phyloP scores from a whole-genome alignment of 2,888 invertebrate species.

The Strigamia maritima region DNA sequence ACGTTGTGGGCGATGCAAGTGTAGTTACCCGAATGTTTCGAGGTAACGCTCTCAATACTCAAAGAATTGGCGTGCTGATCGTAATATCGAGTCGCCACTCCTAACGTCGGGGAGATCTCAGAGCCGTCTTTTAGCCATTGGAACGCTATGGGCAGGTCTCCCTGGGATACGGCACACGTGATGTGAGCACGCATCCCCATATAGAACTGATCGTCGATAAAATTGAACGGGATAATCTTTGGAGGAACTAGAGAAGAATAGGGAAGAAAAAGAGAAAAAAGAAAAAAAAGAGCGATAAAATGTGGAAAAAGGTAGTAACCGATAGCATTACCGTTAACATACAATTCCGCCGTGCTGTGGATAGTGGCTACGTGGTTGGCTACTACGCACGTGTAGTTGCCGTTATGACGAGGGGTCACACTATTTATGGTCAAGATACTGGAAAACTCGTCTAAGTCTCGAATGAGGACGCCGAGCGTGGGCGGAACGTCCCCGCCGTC shows the following conservation, averaged over 20 bases:
- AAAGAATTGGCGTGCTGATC: slow-evolving; percentile 74
- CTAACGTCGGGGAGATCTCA: slow-evolving; percentile 38
- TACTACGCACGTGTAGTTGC: slow-evolving; percentile 74
- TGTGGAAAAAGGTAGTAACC: slow-evolving; percentile 40
- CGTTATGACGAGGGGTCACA: slow-evolving; percentile 70
- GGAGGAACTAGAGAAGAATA: slow-evolving; percentile 63
- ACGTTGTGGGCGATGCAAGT: slow-evolving; percentile 75
- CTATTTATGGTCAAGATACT: slow-evolving; percentile 74
- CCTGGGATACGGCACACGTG: slow-evolving; percentile 74
- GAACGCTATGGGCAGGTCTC: slow-evolving; percentile 75
- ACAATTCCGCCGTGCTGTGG: slow-evolving; percentile 73
- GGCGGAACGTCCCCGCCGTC: slow-evolving; percentile 64
- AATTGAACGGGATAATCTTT: slow-evolving; percentile 79
- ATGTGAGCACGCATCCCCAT: slow-evolving; percentile 77
- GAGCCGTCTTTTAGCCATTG: slow-evolving; percentile 76
- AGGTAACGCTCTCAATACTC: slow-evolving; percentile 71
- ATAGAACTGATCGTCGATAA: slow-evolving; percentile 71
- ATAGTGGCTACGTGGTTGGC: slow-evolving; percentile 74
- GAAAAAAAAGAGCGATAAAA: slow-evolving; percentile 38
- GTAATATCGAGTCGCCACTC: slow-evolving; percentile 42
- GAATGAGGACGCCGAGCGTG: slow-evolving; percentile 40
- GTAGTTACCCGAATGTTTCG: slow-evolving; percentile 72
- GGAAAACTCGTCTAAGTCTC: slow-evolving; percentile 64
- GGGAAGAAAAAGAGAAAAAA: slow-evolving; percentile 48
- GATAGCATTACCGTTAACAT: slow-evolving; percentile 73